Conservation (phyloP, 2,797 vertebrate species). For the Otus scops region DNA sequence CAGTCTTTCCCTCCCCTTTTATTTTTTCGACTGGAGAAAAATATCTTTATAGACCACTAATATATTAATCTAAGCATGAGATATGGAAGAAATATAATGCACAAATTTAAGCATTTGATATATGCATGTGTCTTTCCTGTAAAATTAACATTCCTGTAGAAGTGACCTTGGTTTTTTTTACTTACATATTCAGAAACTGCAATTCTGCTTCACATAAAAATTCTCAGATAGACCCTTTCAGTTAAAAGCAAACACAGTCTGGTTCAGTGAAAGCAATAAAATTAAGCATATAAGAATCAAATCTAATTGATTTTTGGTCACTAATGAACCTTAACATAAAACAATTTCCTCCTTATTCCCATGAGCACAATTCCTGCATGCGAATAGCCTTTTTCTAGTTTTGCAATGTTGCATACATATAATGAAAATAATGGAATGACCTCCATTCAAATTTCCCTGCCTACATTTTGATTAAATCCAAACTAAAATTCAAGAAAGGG, state of each 20-base stretch:
- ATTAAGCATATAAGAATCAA: neutral
- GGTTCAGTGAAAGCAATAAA: conserved; percentile 5
- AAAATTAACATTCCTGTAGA: neutral
- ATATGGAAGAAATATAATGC: neutral
- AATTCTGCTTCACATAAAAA: neutral
- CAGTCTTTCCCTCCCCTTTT: accelerated
- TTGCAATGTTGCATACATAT: neutral
- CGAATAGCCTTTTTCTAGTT: neutral
- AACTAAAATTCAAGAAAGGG: neutral
- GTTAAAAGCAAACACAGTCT: neutral
- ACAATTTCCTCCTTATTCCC: neutral
- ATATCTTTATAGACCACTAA: neutral
- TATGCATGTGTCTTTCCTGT: neutral
- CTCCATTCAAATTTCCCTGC: neutral
- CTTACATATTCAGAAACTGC: neutral
- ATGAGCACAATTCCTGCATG: neutral
- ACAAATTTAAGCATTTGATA: neutral
- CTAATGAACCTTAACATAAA: conserved; percentile 17
- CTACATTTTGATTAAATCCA: neutral
- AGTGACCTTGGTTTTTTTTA: neutral
- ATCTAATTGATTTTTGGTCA: conserved; percentile 9
- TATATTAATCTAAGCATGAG: neutral
- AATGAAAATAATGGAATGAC: neutral
- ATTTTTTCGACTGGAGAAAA: neutral
- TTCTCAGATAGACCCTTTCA: neutral